phyloP scores from a whole-genome alignment of 2,113 vertebrate genomes.

The Chitala chitala region DNA sequence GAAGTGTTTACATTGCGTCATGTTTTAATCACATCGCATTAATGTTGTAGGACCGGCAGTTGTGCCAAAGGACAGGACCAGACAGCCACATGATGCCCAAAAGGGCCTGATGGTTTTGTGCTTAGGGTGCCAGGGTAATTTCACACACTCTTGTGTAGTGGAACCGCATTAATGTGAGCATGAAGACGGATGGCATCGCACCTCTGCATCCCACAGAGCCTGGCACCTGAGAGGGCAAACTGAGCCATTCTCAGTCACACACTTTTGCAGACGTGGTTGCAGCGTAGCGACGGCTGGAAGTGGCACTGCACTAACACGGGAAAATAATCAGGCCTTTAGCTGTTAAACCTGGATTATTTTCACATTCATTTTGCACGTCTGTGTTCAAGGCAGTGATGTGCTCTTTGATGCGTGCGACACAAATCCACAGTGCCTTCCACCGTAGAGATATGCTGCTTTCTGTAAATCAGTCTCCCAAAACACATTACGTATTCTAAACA shows the following conservation, averaged over 20 bases:
- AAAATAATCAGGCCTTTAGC: conserved; percentile 27
- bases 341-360: conserved; percentile 21
- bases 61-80: not conserved
- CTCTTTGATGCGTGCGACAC: conserved; percentile 15
- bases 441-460: not conserved
- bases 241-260: not conserved
- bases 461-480: not conserved
- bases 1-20: no score
- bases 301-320: conserved; percentile 38
- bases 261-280: not conserved
- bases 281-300: conserved; percentile 33
- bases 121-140: no score
- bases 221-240: not conserved
- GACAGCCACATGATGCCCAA: no score
- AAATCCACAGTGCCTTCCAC: conserved; percentile 31
- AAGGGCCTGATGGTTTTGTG: no score
- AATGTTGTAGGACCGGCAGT: no score
- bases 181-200: conserved; percentile 28
- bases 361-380: conserved; percentile 23
- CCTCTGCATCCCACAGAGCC: not conserved
- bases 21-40: no score
- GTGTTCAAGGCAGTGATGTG: conserved; percentile 29
- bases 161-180: no score
- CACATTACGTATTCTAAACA: not conserved
- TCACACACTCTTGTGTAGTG: no score